These are phyloP conservation scores for Pocillopora grandis DNA, from an alignment of 92 coral and sea anemone species.

Conservation along the genomic window DNA sequence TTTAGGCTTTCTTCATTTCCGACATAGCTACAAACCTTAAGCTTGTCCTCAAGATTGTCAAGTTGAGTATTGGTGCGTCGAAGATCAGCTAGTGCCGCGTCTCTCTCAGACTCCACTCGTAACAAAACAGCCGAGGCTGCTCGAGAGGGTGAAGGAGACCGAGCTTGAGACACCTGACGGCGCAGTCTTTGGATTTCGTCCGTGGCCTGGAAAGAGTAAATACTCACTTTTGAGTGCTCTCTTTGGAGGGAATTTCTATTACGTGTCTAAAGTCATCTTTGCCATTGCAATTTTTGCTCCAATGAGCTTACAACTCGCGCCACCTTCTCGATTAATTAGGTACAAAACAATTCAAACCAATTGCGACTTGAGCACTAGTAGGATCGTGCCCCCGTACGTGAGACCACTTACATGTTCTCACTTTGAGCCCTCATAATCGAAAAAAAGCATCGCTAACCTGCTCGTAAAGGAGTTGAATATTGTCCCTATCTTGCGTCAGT, in stretches of 20 bases:
- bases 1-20: background rate
- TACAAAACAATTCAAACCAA: too few species aligned
- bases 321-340: too few species aligned
- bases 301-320: too few species aligned
- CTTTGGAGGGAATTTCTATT: too few species aligned
- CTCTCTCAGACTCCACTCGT: slow-evolving; percentile 95
- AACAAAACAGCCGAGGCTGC: slow-evolving; percentile 88
- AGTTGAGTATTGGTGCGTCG: slow-evolving; percentile 79
- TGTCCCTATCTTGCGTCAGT: slow-evolving; percentile 87
- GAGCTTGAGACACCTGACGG: slow-evolving; percentile 86
- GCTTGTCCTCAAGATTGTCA: slow-evolving; percentile 84
- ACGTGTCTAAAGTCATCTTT: too few species aligned
- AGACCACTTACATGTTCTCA: too few species aligned
- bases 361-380: too few species aligned
- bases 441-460: slow-evolving; percentile 56
- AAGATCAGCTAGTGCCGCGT: slow-evolving; percentile 84
- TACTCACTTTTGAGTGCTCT: background rate
- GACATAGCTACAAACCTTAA: slow-evolving; percentile 62
- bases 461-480: slow-evolving; percentile 89
- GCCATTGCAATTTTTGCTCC: too few species aligned
- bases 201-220: slow-evolving; percentile 64
- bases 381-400: too few species aligned
- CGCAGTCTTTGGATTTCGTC: slow-evolving; percentile 97
- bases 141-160: slow-evolving; percentile 97
- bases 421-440: background rate